Evolutionary conservation across 2,888 invertebrate species (phyloP), one percentile per base, ranked within the genome.

Genomic region (Amiota communis): DNA sequence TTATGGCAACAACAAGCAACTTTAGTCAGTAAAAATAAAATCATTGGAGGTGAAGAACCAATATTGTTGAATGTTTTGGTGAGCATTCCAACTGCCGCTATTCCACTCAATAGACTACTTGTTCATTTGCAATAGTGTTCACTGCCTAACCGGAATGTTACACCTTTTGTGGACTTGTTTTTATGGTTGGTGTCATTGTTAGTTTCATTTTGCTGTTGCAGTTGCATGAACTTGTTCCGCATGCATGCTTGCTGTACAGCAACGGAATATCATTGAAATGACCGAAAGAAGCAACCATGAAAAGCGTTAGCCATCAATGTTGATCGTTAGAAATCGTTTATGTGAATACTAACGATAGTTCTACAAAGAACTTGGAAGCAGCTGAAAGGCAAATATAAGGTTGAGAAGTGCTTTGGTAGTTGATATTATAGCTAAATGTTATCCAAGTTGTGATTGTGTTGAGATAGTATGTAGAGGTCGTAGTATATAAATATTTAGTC

Each of bases 401-500:
- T n/a, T n/a, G n/a, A n/a, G n/a, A n/a, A 23, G 23, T 23, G 23
- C 1, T 23, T 23, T 23, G 23, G 3, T 1, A 2, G 23, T 23
- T 23, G 3, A 23, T 2, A 23, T 23, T 23, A 23, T 2, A 23
- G 23, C 23, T 23, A 23, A 12, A 8, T 67, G 67, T 67, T 51
- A 67, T 51, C 67, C 67, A 51, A 49, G 76, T 76, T 75, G 75
- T 72, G 75, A 74, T 71, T 23, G 63, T 47, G 47, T 59, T 85
- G 86, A 85, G 83, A 85, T 86, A n/a, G 23, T 83, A 80, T 86
- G 82, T 81, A 87, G 86, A 86, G 87, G 87, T 79, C 86, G 82
- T 78, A 23, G 23, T 3, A 23, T 23, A 23, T 23, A 85, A 84
- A 84, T 84, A 84, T 84, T 85, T 84, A 83, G 86, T 83, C 84